These are phyloP conservation scores for Psittacula echo DNA, from an alignment of 2,797 vertebrate species.

Conservation along the genomic window DNA sequence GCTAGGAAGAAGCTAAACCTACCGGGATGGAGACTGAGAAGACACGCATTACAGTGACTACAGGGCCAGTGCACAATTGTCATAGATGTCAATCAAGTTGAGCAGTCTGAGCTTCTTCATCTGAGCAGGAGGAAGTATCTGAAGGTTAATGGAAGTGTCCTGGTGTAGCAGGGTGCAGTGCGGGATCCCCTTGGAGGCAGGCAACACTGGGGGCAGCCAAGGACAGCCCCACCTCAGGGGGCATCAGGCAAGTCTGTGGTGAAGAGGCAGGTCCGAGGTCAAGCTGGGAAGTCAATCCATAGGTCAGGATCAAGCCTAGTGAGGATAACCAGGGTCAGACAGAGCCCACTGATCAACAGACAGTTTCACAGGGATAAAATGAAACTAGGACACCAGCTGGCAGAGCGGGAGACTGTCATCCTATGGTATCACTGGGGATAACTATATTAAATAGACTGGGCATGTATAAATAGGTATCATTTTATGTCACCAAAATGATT, in stretches of 20 bases:
- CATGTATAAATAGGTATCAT: background rate
- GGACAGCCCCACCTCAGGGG: background rate
- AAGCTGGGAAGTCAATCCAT: background rate
- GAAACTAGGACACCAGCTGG: background rate
- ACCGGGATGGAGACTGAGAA: background rate
- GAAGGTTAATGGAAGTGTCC: background rate
- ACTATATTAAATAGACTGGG: background rate
- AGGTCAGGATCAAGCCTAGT: background rate
- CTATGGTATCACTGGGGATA: background rate
- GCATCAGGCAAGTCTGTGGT: background rate
- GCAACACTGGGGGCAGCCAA: background rate
- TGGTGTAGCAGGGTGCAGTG: background rate
- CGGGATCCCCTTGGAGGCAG: accelerated
- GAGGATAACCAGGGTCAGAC: background rate
- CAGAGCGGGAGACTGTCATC: background rate
- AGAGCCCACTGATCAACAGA: background rate
- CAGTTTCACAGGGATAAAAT: background rate
- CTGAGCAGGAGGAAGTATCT: background rate
- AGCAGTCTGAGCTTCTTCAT: background rate
- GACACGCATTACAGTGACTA: background rate
- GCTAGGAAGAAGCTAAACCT: background rate
- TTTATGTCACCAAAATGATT: background rate
- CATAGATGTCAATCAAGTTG: background rate
- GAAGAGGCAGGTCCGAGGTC: accelerated
- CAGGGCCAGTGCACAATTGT: background rate